Evolutionary conservation across 2,888 invertebrate genomes (phyloP), one percentile per base, ranked within the genome.

Genomic region (Campoplex capitator): DNA sequence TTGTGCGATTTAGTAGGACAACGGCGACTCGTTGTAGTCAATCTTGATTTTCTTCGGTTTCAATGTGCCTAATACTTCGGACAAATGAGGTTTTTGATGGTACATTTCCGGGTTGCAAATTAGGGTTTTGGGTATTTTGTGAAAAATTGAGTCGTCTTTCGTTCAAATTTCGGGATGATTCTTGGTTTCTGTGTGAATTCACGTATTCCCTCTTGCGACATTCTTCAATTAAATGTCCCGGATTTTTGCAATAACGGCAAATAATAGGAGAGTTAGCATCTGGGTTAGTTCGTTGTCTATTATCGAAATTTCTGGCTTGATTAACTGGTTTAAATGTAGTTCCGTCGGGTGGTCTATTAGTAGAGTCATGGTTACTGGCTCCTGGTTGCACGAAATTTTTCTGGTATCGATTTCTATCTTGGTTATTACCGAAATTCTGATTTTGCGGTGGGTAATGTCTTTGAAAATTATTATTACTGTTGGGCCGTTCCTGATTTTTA

Each of bases 171-270:
- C n/a, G 74, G 13, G 3, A 38, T n/a, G 38, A 11, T 42, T 23
- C 45, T 42, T 70, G 70, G 35, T 80, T 71, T 23, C 8, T 51
- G 3, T 32, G n/a, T 9, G 71, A 42, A 51, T 62, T 80, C 1
- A 58, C 32, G n/a, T 73, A 78, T 65, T 84, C 73, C 54, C 70
- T 48, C 73, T 78, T 79, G 0, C 78, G 84, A 79, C 77, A 77
- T 6, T 80, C 65, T 16, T 73, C 73, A 8, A 73, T n/a, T 11
- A 48, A 35, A 32, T 80, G 71, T 32, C 79, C 79, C n/a, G 70
- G 70, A 32, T 58, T 70, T 71, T 79, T 70, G 18, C 79, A 79
- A 32, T 68, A 79, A 4, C 70, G 56, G 9, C 79, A 79, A 23
- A 35, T 48, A 9, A 45, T 16, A 0, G 35, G 7, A 2, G 67